Evolutionary conservation across 2,888 invertebrate genomes (phyloP).

Genomic region (Eupeodes luniger): DNA sequence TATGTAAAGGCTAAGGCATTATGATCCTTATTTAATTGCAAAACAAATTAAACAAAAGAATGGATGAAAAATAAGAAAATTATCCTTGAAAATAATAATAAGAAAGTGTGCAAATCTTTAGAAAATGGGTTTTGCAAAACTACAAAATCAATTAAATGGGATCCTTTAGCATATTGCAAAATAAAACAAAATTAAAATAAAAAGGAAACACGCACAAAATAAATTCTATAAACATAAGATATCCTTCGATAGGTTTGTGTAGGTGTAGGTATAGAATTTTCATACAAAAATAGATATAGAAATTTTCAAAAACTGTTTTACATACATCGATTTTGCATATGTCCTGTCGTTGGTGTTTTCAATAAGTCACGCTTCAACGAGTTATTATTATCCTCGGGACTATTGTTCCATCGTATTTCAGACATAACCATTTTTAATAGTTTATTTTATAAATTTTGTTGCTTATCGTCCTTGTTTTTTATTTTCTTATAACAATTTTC

Average conservation of each 20-base stretch:
- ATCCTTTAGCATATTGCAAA: neutral
- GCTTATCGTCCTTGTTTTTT: conserved; percentile 49
- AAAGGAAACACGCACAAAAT: conserved; percentile 3
- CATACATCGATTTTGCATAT: conserved; percentile 84
- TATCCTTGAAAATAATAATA: conserved; percentile 6
- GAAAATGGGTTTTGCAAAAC: neutral
- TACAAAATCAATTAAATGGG: neutral
- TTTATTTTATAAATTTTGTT: conserved; percentile 30
- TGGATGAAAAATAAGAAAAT: conserved; percentile 48
- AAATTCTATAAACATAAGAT: conserved; percentile 22
- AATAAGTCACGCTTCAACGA: conserved; percentile 83
- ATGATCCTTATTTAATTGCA: conserved; percentile 71
- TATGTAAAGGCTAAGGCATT: conserved; percentile 3
- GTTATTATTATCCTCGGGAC: conserved; percentile 84
- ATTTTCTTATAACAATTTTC: neutral
- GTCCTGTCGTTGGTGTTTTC: conserved; percentile 80
- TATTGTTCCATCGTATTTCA: conserved; percentile 83
- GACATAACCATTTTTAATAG: conserved; percentile 84
- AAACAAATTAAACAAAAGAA: conserved; percentile 57
- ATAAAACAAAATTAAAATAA: neutral
- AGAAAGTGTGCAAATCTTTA: conserved; percentile 54
- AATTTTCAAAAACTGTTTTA: conserved; percentile 54
- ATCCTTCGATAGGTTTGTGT: too few relatives aligned
- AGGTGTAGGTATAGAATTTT: neutral
- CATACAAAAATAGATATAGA: neutral